Conservation (phyloP, 1,140 invertebrate species). For the Gonioctena quinquepunctata region DNA sequence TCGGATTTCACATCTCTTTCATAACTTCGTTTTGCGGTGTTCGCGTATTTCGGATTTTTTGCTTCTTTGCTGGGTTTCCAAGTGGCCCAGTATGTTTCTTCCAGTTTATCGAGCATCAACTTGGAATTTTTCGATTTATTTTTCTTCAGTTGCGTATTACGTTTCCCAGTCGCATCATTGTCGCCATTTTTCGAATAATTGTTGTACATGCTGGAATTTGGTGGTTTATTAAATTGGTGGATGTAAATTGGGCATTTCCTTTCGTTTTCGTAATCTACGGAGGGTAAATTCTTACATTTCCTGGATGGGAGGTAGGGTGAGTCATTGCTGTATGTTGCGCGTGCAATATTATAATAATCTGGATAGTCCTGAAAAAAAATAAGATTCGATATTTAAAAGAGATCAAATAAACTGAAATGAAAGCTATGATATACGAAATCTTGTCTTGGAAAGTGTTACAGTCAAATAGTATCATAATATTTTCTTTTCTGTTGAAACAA, state of each 20-base stretch:
- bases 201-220: slow-evolving; percentile 16
- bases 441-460: too few relatives aligned
- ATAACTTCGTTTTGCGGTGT: not conserved
- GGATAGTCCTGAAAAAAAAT: not conserved
- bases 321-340: not conserved
- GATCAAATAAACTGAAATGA: too few relatives aligned
- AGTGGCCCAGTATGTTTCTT: slow-evolving; percentile 51
- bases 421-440: too few relatives aligned
- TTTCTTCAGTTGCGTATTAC: not conserved
- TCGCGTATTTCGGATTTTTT: not conserved
- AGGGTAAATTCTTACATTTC: not conserved
- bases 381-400: too few relatives aligned
- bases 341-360: not conserved
- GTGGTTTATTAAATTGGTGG: slow-evolving; percentile 24
- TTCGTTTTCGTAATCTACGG: slow-evolving; percentile 21
- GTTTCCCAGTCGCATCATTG: not conserved
- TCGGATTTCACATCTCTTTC: not conserved
- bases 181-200: slow-evolving; percentile 17
- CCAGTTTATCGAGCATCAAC: slow-evolving; percentile 38
- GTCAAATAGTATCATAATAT: too few relatives aligned
- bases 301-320: too few relatives aligned
- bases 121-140: slow-evolving; percentile 11
- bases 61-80: slow-evolving; percentile 47
- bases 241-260: slow-evolving; percentile 35
- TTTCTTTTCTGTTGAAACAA: too few relatives aligned